These are phyloP conservation scores for Nebria ingens DNA, from an alignment of 1,140 invertebrate genomes.

Conservation along the genomic window DNA sequence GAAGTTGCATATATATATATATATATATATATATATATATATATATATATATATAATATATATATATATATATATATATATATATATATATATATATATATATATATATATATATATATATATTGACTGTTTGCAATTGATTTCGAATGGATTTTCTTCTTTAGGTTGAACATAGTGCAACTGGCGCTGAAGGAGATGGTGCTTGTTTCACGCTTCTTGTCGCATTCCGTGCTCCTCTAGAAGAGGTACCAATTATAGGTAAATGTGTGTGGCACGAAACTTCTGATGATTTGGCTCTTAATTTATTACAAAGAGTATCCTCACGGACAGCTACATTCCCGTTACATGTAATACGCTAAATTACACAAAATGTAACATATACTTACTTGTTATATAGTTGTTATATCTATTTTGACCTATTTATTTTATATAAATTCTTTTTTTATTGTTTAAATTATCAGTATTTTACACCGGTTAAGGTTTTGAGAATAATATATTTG, in stretches of 20 bases:
- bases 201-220: constrained; percentile 74
- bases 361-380: background rate
- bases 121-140: background rate
- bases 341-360: constrained; percentile 69
- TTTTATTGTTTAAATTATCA: constrained; percentile 2
- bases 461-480: constrained; percentile 3
- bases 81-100: constrained; percentile 1
- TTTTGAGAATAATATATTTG: background rate
- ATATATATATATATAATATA: background rate
- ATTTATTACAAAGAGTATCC: constrained; percentile 52
- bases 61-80: background rate
- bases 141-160: constrained; percentile 11
- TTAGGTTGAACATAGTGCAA: constrained; percentile 41
- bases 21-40: too few species aligned
- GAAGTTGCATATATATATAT: too few species aligned
- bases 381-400: background rate
- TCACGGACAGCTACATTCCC: constrained; percentile 66
- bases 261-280: constrained; percentile 84
- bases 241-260: constrained; percentile 73
- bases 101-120: background rate
- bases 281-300: constrained; percentile 54
- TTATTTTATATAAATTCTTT: background rate
- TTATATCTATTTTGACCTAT: background rate
- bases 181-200: constrained; percentile 52
- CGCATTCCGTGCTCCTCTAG: constrained; percentile 72